Conservation (phyloP, 2,888 invertebrate species). For the Brenthis ino region DNA sequence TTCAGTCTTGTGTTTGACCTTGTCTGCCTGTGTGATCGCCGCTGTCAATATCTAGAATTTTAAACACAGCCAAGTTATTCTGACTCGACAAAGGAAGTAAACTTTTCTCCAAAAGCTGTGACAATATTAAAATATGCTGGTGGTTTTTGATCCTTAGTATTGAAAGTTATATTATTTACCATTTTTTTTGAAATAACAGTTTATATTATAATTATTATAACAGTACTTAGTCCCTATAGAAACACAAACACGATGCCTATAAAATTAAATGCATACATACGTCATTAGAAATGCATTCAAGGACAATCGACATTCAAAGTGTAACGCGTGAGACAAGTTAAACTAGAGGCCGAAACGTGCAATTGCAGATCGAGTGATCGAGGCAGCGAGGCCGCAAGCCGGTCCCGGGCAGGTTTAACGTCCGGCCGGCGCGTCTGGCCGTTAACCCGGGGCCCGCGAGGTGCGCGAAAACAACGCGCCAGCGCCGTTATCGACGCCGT, state of each 20-base stretch:
- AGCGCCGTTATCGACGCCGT: constrained; percentile 65
- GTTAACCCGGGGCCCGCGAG: constrained; percentile 80
- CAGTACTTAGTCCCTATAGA: too few species aligned
- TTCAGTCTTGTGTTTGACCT: constrained; percentile 33
- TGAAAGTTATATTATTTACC: too few species aligned
- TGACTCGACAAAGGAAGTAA: constrained; percentile 8
- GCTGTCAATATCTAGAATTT: constrained; percentile 23
- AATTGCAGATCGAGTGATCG: constrained; percentile 37
- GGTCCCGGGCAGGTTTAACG: constrained; percentile 77
- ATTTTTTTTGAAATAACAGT: too few species aligned
- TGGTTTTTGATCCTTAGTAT: too few species aligned
- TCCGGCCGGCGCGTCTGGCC: constrained; percentile 80
- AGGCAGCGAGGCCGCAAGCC: constrained; percentile 60
- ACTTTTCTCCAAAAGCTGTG: not conserved
- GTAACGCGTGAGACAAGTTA: not conserved
- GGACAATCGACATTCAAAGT: constrained; percentile 5
- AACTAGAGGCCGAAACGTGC: constrained; percentile 14
- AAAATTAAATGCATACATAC: too few species aligned
- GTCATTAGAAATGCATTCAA: not conserved
- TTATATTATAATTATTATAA: too few species aligned
- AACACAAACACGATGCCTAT: too few species aligned
- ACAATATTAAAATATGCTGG: too few species aligned
- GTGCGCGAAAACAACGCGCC: constrained; percentile 76
- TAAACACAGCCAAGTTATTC: constrained; percentile 12
- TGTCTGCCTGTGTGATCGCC: constrained; percentile 33